Evolutionary conservation across 2,113 vertebrate genomes (phyloP), one percentile per base, ranked within the genome.

Genomic region (Colaptes auratus): DNA sequence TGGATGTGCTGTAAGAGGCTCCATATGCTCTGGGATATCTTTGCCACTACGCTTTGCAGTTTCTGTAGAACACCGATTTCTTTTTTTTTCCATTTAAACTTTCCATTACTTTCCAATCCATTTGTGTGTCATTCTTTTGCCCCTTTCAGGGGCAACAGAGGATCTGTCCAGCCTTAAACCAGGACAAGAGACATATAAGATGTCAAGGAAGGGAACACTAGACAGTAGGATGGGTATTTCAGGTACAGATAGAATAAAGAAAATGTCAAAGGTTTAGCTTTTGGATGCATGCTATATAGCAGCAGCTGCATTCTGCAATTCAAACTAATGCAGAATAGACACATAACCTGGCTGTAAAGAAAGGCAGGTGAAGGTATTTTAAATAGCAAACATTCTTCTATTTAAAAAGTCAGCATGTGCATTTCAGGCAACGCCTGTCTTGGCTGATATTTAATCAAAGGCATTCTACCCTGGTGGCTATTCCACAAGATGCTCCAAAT

Each of bases 371-470:
- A 66, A 90, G 4, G 16, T 75, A 76, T 61, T 90, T 81, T 75
- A 59, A 93, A 78, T 7, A 88, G 48, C 28, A 79, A 76, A 76
- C 36, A 15, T n/a, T 72, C 9, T 53, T 74, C 65, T 64, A 35
- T 55, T 91, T 88, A 9, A 64, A 76, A 88, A 84, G 44, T 55
- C 59, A 65, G 27, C 42, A 87, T 36, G 56, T 63, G 39, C 31
- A 72, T 82, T 95, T 91, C 66, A 72, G 56, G 15, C 39, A 42
- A 93, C 1, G 21, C 50, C 69, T 84, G 35, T 30, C 50, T 66
- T 92, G 44, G 31, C n/a, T 82, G 19, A 63, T 33, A 90, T 94
- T 86, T 84, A 93, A 95, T 94, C 86, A 88, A 91, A 89, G 44
- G 36, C 74, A 78, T 58, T 88, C 65, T 73, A 74, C 25, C 33